These are phyloP conservation scores for Heliconius himera DNA, from an alignment of 1,140 invertebrate species.

Conservation along the genomic window DNA sequence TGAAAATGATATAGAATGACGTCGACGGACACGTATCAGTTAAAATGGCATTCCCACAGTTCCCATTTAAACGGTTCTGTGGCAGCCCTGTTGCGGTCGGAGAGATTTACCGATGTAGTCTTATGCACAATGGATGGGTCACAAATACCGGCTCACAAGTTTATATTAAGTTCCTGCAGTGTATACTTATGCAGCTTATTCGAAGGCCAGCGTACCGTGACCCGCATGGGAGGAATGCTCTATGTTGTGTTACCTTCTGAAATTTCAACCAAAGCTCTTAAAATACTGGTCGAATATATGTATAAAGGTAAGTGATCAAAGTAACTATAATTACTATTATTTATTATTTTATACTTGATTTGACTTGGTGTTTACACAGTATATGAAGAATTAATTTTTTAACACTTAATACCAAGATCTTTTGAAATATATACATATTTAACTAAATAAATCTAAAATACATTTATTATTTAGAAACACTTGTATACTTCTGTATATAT, in stretches of 20 bases:
- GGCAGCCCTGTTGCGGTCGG: slow-evolving; percentile 88
- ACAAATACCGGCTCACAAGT: slow-evolving; percentile 92
- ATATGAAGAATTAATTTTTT: too few relatives aligned
- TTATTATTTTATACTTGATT: slow-evolving; percentile 82
- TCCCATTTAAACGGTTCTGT: slow-evolving; percentile 91
- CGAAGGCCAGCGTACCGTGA: slow-evolving; percentile 81
- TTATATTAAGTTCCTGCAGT: slow-evolving; percentile 91
- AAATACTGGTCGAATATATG: slow-evolving; percentile 93
- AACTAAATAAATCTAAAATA: too few relatives aligned
- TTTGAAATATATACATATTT: too few relatives aligned
- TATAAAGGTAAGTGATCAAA: slow-evolving; percentile 88
- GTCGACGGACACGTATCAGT: slow-evolving; percentile 89
- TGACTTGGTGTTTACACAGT: not conserved
- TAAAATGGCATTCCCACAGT: slow-evolving; percentile 93
- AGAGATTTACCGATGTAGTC: slow-evolving; percentile 92
- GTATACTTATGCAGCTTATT: slow-evolving; percentile 81
- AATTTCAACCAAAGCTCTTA: slow-evolving; percentile 89
- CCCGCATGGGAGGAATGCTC: slow-evolving; percentile 82
- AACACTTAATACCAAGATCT: too few relatives aligned
- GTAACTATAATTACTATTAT: slow-evolving; percentile 93
- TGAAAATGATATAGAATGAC: slow-evolving; percentile 60
- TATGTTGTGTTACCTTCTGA: slow-evolving; percentile 91
- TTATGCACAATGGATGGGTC: slow-evolving; percentile 90
- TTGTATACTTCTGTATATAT: too few relatives aligned
- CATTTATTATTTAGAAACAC: too few relatives aligned